Conservation (phyloP, 2,113 vertebrate species). For the Cranoglanis bouderius region DNA sequence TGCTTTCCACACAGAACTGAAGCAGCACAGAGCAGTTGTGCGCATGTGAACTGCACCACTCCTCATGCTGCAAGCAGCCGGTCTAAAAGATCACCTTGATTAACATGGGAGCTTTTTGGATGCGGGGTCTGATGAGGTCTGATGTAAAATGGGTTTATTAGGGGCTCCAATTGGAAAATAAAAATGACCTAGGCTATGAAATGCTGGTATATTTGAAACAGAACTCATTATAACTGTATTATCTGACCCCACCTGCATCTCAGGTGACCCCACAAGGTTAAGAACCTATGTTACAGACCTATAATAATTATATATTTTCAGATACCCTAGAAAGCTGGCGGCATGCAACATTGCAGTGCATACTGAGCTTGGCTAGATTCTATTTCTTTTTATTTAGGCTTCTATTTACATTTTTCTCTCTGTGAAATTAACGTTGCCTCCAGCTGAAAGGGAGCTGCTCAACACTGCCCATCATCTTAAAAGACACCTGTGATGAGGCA, state of each 20-base stretch:
- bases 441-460: not conserved
- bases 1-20: not conserved
- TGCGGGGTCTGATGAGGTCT: not conserved
- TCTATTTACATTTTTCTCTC: not conserved
- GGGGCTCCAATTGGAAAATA: not conserved
- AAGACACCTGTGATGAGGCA: not conserved
- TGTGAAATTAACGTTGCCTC: not conserved
- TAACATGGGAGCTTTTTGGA: not conserved
- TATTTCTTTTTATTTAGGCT: not conserved
- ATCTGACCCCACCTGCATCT: not conserved
- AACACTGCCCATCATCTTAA: conserved; percentile 8
- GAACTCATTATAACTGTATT: not conserved
- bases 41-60: not conserved
- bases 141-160: not conserved
- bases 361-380: not conserved
- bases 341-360: not conserved
- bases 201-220: not conserved
- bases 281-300: not conserved
- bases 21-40: not conserved
- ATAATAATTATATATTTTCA: not conserved
- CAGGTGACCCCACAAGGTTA: not conserved
- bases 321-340: not conserved
- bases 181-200: not conserved
- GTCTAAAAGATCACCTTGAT: not conserved
- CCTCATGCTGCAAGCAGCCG: not conserved